Percentiles rank a stretch among this genome's conserved stretches.
phyloP scores from a whole-genome alignment of 2,797 vertebrate genomes.

The Nannoperca obscura region DNA sequence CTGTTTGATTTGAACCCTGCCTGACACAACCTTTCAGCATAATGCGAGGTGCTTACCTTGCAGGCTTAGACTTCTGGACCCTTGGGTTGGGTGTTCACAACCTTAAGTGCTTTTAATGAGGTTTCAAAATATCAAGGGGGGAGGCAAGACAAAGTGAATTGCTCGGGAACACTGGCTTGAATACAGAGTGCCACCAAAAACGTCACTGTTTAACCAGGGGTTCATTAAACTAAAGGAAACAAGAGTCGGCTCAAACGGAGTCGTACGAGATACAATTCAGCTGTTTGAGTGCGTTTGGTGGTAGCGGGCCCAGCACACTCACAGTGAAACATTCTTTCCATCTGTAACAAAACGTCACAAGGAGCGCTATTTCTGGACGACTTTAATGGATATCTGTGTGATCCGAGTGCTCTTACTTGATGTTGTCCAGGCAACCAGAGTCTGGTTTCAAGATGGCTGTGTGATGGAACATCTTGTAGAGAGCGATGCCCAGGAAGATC shows the following conservation, averaged over 20 bases:
- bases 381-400: constrained; percentile 59
- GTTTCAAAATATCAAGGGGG: constrained; percentile 61
- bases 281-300: constrained; percentile 7
- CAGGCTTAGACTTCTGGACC: constrained; percentile 26
- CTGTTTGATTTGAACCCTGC: constrained; percentile 64
- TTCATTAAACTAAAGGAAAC: constrained; percentile 34
- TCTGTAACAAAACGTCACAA: constrained; percentile 34
- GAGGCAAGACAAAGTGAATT: constrained; percentile 25
- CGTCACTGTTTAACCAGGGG: constrained; percentile 12
- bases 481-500: constrained; percentile 98
- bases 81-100: constrained; percentile 41
- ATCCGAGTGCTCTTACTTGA: constrained; percentile 93
- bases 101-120: constrained; percentile 68
- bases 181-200: constrained; percentile 41
- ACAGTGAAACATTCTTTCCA: constrained; percentile 40
- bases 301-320: constrained; percentile 21
- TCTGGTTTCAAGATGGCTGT: constrained; percentile 98
- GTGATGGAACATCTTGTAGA: constrained; percentile 99
- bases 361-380: constrained; percentile 59
- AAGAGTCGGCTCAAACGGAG: neutral
- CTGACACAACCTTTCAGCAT: constrained; percentile 69
- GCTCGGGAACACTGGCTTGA: constrained; percentile 23
- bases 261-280: neutral
- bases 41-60: constrained; percentile 59
- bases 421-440: constrained; percentile 98